Evolutionary conservation across 2,113 vertebrate genomes (phyloP).

Genomic region (Macheiramphus alcinus): DNA sequence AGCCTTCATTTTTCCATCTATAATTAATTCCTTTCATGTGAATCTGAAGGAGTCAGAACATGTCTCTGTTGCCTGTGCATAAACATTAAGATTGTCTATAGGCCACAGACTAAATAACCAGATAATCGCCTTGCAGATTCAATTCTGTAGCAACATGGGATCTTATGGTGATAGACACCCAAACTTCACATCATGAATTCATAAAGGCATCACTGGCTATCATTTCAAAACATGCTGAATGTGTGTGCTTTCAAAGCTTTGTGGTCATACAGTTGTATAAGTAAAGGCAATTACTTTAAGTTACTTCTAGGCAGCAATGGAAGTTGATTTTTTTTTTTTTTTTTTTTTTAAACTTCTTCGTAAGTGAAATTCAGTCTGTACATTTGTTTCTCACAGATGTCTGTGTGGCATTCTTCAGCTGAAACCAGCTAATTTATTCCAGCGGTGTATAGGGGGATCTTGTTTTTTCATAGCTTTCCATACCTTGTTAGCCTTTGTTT

Average conservation of each 20-base stretch:
- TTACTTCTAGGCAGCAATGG: not conserved
- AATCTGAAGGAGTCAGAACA: not conserved
- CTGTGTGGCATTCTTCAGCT: not conserved
- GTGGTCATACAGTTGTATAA: not conserved
- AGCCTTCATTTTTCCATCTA: not conserved
- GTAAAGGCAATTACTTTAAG: not conserved
- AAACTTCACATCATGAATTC: not conserved
- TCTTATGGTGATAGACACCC: not conserved
- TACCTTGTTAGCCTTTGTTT: not conserved
- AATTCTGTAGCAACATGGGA: not conserved
- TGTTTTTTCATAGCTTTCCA: not conserved
- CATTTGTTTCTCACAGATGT: not conserved
- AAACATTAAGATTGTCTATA: not conserved
- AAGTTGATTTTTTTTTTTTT: not conserved
- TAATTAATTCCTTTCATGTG: not conserved
- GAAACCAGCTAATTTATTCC: not conserved
- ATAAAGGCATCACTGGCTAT: not conserved
- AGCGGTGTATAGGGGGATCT: not conserved
- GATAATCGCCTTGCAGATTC: not conserved
- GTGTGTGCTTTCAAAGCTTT: not conserved
- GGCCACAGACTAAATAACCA: not conserved
- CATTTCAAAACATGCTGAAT: not conserved
- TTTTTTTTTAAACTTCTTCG: not conserved
- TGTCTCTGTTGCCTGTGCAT: not conserved
- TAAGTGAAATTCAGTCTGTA: not conserved